Conservation (phyloP, 53 echinoderm and acorn worm genomes). For the Actinopyga echinites region DNA sequence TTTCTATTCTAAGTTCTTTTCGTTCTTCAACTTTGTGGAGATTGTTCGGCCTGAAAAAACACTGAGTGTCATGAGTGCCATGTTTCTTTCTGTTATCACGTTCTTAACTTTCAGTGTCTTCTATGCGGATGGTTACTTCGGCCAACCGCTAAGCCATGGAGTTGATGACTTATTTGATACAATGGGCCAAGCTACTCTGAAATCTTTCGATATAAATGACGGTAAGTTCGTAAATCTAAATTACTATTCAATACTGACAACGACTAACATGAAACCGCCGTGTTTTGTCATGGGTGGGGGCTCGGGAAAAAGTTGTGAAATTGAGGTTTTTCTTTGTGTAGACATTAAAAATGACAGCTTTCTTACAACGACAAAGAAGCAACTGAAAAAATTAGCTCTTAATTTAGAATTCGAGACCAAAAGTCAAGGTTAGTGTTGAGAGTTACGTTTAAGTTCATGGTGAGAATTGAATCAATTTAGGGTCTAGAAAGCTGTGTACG, state of each 20-base stretch:
- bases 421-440: too few species aligned
- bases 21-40: background rate
- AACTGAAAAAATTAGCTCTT: too few species aligned
- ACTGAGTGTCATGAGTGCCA: too few species aligned
- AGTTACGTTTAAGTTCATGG: too few species aligned
- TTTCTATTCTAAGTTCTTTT: background rate
- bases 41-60: too few species aligned
- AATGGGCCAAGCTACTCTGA: constrained; percentile 68
- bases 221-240: constrained; percentile 39
- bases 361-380: too few species aligned
- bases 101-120: background rate
- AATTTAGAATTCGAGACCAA: too few species aligned
- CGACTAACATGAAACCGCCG: background rate
- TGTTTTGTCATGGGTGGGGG: background rate
- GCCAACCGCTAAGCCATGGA: constrained; percentile 48
- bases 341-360: too few species aligned
- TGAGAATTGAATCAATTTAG: too few species aligned
- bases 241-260: background rate
- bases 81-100: background rate
- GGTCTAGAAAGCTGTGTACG: too few species aligned
- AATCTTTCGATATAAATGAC: constrained; percentile 48
- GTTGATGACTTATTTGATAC: constrained; percentile 61
- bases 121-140: constrained; percentile 53
- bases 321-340: too few species aligned
- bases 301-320: background rate